Base-by-base conservation (phyloP, 1,140 invertebrate species). In the Paraescarpia echinospica region DNA sequence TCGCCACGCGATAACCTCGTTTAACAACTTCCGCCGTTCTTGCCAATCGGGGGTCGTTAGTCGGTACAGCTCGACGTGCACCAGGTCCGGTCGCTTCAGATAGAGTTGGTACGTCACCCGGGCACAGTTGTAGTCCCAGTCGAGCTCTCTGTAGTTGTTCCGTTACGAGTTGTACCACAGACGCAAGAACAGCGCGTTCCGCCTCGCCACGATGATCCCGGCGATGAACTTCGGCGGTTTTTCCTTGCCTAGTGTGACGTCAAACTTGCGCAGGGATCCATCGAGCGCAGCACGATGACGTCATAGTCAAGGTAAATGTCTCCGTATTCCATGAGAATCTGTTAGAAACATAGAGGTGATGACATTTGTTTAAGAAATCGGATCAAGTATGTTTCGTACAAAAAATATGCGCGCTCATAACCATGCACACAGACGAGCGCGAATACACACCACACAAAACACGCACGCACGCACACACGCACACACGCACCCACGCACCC, bases 271-370 rank as follows among this genome's bases (percentile, higher is more conserved):
- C 77, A 92, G 89, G 31, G 89, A 48, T 92, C 88, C 34, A 92
- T 31, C 6, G 89, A 89, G 33, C 89, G 77, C n/a, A 92, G n/a
- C 33, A 91, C 92, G 41, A 92, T 33, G 92, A 92, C 89, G 92
- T 92, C 92, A 27, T 48, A 41, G 51, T 92, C 92, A 8, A 92
- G 89, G 41, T 92, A 92, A 34, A 92, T 92, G 33, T 89, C 92
- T 34, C 92, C 92, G 51, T 92, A 90, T 35, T 89, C 92, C 90
- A 48, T n/a, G 41, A 92, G 35, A 14, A 41, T 77, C 59, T 77
- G 59, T 77, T 31, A 18, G 59, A 77, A 77, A 27, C 59, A 77
- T 41, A 41, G 4, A 41, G 41, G 48, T 51, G 1, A 9, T 51
- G 48, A 77, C 59, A 18, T 6, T 2, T 77, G 59, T 77, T 12